Evolutionary conservation across 2,797 vertebrate genomes (phyloP).

Genomic region (Tarsius wallacei): DNA sequence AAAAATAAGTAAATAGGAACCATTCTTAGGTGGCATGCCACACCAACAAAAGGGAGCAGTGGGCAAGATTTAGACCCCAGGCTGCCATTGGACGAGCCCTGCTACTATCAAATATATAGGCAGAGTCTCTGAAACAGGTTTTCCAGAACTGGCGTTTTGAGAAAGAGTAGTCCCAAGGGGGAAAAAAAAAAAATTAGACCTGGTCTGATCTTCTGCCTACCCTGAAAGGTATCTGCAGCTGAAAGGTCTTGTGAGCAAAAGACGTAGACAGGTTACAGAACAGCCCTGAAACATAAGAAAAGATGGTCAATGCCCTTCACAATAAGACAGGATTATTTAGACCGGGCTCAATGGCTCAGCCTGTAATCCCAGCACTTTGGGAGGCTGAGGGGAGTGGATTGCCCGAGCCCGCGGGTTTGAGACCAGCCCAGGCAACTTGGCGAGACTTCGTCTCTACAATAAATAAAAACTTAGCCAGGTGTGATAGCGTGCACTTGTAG

Average conservation of each 20-base stretch:
- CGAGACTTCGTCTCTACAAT: too few species aligned
- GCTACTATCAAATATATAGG: background rate
- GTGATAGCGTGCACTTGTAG: too few species aligned
- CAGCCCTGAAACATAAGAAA: background rate
- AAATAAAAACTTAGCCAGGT: too few species aligned
- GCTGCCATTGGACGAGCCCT: background rate
- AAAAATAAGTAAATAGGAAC: background rate
- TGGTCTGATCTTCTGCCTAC: background rate
- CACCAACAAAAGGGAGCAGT: background rate
- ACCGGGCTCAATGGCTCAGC: too few species aligned
- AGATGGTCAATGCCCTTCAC: background rate
- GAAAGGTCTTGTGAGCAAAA: background rate
- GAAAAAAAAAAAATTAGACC: too few species aligned
- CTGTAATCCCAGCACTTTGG: too few species aligned
- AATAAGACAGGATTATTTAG: too few species aligned
- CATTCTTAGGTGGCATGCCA: background rate
- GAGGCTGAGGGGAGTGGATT: too few species aligned
- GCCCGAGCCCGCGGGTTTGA: too few species aligned
- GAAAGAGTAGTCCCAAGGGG: background rate
- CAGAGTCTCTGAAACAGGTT: background rate
- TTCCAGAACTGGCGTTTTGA: background rate
- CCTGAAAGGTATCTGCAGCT: background rate
- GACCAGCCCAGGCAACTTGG: too few species aligned
- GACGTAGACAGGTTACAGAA: background rate
- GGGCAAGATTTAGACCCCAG: background rate